Evolutionary conservation across 92 coral and sea anemone genomes (phyloP), one percentile per base, ranked within the genome.

Genomic region (Parazoanthus swiftii): DNA sequence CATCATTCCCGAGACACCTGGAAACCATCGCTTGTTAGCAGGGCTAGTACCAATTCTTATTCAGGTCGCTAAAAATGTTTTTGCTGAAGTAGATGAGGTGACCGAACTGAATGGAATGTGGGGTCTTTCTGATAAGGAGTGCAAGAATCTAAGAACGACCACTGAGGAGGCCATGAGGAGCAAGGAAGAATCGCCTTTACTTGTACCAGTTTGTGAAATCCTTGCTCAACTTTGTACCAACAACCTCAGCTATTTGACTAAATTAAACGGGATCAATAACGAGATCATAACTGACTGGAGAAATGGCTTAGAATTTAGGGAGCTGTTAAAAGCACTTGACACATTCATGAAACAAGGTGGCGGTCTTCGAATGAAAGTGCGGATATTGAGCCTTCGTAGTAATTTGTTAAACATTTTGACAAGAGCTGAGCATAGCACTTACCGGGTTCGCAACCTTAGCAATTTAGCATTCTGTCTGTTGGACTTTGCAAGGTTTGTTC

Each of bases 111-210:
- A 66, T 66, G 72, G 72, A 66, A 66, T 66, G 72, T 66, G 72
- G 72, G 72, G 72, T 18, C 72, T 66, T 66, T 66, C 72, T 66
- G 72, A 66, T 66, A 66, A 66, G 9, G 72, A 66, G 72, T n/a
- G 23, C 26, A 66, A 66, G 72, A 66, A n/a, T 66, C 72, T 66
- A 18, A 66, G 72, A 66, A n/a, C 6, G 13, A 66, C 6, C 26
- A 66, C 72, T 18, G 72, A 66, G 72, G 13, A 66, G 2, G 72
- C 72, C 72, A 66, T 66, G 72, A 14, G 13, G 72, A 66, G 13
- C 72, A 66, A 66, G 8, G 72, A 66, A 66, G 72, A 66, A 66
- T 66, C 26, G 72, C 72, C 26, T 15, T 18, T 66, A 66, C 1
- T 66, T 66, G 72, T 66, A 3, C 72, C 72, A 18, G 20, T 66